phyloP scores from a whole-genome alignment of 2,888 invertebrate genomes.

The Bembecia ichneumoniformis region DNA sequence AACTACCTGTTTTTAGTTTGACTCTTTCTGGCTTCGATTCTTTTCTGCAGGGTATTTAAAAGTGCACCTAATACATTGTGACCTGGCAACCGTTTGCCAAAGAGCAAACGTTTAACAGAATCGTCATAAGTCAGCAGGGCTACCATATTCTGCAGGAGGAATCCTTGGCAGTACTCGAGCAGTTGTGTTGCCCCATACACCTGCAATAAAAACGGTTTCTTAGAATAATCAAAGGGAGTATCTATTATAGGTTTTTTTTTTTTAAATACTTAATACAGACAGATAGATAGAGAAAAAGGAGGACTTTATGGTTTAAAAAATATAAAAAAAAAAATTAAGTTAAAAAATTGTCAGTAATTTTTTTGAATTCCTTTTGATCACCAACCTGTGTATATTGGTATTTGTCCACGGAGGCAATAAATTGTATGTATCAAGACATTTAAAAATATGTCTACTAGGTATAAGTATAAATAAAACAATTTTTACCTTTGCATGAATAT shows the following conservation, averaged over 20 bases:
- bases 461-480: neutral
- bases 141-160: conserved; percentile 93
- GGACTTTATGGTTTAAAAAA: no score
- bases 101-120: conserved; percentile 87
- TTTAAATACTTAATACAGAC: no score
- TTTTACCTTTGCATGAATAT: conserved; percentile 90
- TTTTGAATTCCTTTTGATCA: no score
- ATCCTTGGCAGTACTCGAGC: conserved; percentile 91
- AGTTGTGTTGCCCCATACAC: conserved; percentile 90
- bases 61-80: conserved; percentile 90
- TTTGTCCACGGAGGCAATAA: neutral
- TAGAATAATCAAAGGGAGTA: no score
- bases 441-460: neutral
- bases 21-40: conserved; percentile 78
- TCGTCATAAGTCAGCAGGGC: conserved; percentile 92
- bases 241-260: no score
- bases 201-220: conserved; percentile 40
- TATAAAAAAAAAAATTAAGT: no score
- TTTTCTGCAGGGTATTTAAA: conserved; percentile 83
- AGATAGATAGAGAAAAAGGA: no score
- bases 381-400: no score
- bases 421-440: neutral
- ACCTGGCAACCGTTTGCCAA: conserved; percentile 90
- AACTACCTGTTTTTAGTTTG: conserved; percentile 58
- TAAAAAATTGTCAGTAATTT: no score